Conservation (phyloP, 2,113 vertebrate genomes). For the Typhlomys cinereus region DNA sequence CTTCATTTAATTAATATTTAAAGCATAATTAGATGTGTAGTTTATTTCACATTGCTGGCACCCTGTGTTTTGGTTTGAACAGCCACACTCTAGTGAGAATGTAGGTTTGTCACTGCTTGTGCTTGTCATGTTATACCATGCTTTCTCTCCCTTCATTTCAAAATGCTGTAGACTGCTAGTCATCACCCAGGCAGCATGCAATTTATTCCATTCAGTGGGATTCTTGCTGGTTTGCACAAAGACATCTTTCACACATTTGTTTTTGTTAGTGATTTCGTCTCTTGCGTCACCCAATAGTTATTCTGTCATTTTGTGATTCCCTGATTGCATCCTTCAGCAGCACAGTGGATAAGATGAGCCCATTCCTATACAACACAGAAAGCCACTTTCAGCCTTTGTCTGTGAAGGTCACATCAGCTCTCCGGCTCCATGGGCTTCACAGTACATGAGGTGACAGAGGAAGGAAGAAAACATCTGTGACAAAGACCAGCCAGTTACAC, state of each 20-base stretch:
- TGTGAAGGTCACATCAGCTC: neutral
- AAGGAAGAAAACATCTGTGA: neutral
- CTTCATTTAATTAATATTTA: neutral
- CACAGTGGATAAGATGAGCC: neutral
- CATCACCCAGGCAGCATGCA: slow-evolving; percentile 23
- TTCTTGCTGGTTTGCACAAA: slow-evolving; percentile 63
- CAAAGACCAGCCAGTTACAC: neutral
- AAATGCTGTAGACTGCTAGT: neutral
- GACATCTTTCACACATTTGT: slow-evolving; percentile 38
- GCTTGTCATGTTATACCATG: neutral
- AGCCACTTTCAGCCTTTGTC: neutral
- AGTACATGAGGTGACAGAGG: neutral
- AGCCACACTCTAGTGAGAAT: neutral
- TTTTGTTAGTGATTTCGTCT: slow-evolving; percentile 48
- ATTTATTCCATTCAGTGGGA: slow-evolving; percentile 58
- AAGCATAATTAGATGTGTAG: neutral
- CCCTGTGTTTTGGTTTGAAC: neutral
- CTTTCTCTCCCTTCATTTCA: slow-evolving; percentile 43
- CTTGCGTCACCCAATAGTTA: neutral
- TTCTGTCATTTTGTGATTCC: neutral
- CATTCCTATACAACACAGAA: neutral
- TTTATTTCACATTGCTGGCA: neutral
- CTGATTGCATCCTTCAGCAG: neutral
- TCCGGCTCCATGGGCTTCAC: neutral
- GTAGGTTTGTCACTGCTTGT: neutral